Evolutionary conservation across 1,140 invertebrate species (phyloP).

Genomic region (Aphis gossypii): DNA sequence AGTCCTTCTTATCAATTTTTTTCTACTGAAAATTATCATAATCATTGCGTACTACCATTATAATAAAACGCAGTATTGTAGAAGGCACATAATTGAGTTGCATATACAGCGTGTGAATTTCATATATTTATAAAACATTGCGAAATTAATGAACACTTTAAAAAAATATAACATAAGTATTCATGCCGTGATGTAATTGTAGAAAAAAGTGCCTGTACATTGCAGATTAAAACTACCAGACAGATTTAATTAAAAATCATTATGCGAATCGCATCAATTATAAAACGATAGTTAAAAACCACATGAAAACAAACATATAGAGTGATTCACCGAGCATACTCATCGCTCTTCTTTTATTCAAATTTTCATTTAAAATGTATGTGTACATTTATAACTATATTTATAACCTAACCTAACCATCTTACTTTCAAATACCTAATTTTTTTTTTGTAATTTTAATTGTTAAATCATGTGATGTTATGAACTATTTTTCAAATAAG

Average conservation of each 20-base stretch:
- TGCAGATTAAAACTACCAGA: not conserved
- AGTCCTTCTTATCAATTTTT: not conserved
- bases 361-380: not conserved
- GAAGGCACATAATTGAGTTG: not conserved
- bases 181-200: not conserved
- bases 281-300: not conserved
- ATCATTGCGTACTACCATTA: not conserved
- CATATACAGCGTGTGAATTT: not conserved
- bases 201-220: not conserved
- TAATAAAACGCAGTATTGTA: not conserved
- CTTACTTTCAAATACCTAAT: no score
- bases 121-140: not conserved
- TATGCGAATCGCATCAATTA: not conserved
- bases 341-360: not conserved
- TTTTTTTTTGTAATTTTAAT: not conserved
- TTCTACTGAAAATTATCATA: not conserved
- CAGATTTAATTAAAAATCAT: not conserved
- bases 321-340: not conserved
- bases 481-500: not conserved
- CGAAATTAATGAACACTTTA: not conserved
- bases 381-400: not conserved
- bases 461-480: not conserved
- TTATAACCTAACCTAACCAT: no score
- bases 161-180: not conserved
- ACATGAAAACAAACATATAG: not conserved